Evolutionary conservation across 2,797 vertebrate species (phyloP), one percentile per base, ranked within the genome.

Genomic region (Enteromius treurensis): DNA sequence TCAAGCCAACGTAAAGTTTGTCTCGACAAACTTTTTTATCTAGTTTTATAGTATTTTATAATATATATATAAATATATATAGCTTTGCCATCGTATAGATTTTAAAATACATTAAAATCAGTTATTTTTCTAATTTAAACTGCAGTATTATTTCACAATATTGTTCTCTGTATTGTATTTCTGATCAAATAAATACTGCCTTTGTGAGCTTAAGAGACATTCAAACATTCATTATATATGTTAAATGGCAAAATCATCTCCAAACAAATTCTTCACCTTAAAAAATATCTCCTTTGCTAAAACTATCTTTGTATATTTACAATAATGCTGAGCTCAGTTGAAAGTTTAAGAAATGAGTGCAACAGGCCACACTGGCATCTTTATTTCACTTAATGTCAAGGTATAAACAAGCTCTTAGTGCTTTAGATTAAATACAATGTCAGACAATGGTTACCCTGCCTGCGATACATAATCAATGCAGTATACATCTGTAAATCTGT

Each of bases 251-350:
- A 26, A 40, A 53, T 40, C 14, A 19, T 17, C 62, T 37, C n/a
- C 13, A 68, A 17, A 4, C 21, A 71, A 45, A 2, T 69, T 40
- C 47, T 42, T 29, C 65, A 29, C 14, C 26, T 55, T 53, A 9
- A 45, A 42, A 71, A 29, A 60, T 45, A 3, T 40, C 14, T 32
- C 6, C 19, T 70, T 45, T 80, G 23, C 51, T 34, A 32, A 80
- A 23, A 6, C 21, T 32, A 32, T 34, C 11, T 26, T 58, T 47
- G 19, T 37, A 17, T 23, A 69, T 68, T 58, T 68, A 49, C 82
- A 75, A 17, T 32, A 82, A 91, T 90, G 88, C 87, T 89, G 90
- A 92, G 92, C 90, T 92, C 81, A 91, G 60, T 74, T 47, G 29
- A 55, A 75, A 58, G 37, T 85, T 69, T 77, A 68, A 62, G 51